A percentile compares a stretch with the other conserved stretches of the same genome.
These are phyloP conservation scores for Recurvirostra avosetta DNA, from an alignment of 2,113 vertebrate species.

Conservation along the genomic window DNA sequence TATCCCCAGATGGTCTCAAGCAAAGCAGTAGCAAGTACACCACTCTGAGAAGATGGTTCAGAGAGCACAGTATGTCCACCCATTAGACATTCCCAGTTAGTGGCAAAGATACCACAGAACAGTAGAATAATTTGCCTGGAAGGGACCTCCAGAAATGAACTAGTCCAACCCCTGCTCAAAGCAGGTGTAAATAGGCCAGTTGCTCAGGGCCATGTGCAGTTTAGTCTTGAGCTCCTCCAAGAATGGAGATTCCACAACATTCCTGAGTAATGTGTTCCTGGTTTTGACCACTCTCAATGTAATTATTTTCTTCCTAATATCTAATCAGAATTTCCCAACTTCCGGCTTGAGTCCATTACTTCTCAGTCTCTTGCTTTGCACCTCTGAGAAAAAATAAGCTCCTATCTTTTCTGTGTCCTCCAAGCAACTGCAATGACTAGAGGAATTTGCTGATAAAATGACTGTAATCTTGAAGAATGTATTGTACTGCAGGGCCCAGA, in stretches of 20 bases:
- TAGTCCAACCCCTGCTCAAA: neutral
- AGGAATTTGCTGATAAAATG: neutral
- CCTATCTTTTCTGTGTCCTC: neutral
- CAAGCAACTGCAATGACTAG: neutral
- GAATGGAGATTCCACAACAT: neutral
- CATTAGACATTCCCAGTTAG: neutral
- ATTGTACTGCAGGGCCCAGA: neutral
- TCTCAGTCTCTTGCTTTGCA: neutral
- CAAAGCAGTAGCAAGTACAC: neutral
- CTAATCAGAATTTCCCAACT: neutral
- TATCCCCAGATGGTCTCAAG: neutral
- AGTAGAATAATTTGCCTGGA: neutral
- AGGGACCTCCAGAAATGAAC: neutral
- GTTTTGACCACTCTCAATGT: neutral
- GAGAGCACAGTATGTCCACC: neutral
- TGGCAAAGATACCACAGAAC: neutral
- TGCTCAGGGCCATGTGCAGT: neutral
- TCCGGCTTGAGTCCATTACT: neutral
- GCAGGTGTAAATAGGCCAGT: neutral
- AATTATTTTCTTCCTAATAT: neutral
- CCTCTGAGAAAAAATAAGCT: neutral
- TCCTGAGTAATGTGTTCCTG: neutral
- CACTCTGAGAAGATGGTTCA: neutral
- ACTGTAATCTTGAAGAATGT: neutral
- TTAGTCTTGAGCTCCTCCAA: neutral